Percentiles rank a stretch among this genome's conserved stretches.
Conservation (phyloP, 2,888 invertebrate species). For the Lasius platythorax region DNA sequence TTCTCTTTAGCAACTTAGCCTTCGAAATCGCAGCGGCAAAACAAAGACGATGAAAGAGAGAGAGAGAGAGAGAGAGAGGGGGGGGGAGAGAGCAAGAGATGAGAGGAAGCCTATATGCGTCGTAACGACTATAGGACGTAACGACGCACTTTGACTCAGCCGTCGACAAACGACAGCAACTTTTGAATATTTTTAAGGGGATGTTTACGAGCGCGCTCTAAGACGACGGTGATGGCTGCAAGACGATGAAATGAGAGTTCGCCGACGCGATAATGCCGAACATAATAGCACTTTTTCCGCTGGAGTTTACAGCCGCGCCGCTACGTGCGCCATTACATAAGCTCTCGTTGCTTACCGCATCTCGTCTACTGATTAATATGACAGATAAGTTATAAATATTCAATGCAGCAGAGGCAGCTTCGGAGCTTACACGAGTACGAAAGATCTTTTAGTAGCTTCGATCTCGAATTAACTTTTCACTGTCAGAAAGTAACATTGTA, state of each 20-base stretch:
- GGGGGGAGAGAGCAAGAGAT: not conserved
- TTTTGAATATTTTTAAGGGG: slow-evolving; percentile 71
- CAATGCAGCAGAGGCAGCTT: not conserved
- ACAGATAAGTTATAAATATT: slow-evolving; percentile 38
- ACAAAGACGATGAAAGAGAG: slow-evolving; percentile 17
- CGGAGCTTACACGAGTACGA: not conserved
- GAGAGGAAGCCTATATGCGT: slow-evolving; percentile 5
- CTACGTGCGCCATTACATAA: slow-evolving; percentile 26
- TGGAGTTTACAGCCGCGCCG: slow-evolving; percentile 28
- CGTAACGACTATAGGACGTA: slow-evolving; percentile 9
- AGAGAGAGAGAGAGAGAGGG: not conserved
- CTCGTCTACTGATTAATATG: slow-evolving; percentile 35
- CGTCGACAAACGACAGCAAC: slow-evolving; percentile 69
- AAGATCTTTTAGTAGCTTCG: not conserved
- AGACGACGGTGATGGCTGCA: slow-evolving; percentile 34
- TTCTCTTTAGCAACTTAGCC: slow-evolving; percentile 39
- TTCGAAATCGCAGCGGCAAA: slow-evolving; percentile 23
- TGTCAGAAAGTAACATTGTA: not conserved
- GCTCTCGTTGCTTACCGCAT: slow-evolving; percentile 8
- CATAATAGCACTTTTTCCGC: slow-evolving; percentile 53
- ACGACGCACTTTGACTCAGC: slow-evolving; percentile 68
- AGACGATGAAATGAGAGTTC: slow-evolving; percentile 45
- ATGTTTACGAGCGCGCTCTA: slow-evolving; percentile 62
- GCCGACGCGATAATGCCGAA: slow-evolving; percentile 49
- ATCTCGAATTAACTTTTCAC: not conserved